A percentile compares a stretch with the other conserved stretches of the same genome.
phyloP scores from a whole-genome alignment of 2,113 vertebrate genomes.

The Pleuronectes platessa region DNA sequence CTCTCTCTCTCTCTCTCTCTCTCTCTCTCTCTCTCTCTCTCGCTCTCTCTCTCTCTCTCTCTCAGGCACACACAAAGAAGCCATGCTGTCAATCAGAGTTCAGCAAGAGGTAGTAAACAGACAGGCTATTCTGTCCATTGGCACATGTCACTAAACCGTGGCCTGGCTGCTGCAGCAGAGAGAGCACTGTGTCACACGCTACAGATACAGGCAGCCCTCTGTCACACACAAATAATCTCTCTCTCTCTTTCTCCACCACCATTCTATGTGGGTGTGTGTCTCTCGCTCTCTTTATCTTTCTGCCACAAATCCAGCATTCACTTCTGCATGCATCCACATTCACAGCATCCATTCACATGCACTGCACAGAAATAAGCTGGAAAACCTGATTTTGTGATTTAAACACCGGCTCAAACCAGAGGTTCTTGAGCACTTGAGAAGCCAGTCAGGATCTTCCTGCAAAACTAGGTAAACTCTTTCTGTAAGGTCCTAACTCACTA shows the following conservation, averaged over 20 bases:
- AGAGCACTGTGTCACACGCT: constrained; percentile 78
- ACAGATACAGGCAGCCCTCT: constrained; percentile 70
- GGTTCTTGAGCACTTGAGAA: too few species aligned
- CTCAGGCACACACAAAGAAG: constrained; percentile 44
- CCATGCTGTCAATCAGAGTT: constrained; percentile 68
- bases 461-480: neutral
- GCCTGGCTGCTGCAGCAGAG: constrained; percentile 68
- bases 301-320: constrained; percentile 35
- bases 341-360: constrained; percentile 4
- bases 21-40: neutral
- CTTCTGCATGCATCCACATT: constrained; percentile 21
- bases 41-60: neutral
- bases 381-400: neutral
- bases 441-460: neutral
- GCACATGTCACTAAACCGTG: constrained; percentile 59
- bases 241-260: constrained; percentile 27
- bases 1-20: neutral
- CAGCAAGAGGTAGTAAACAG: constrained; percentile 66
- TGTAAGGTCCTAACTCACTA: neutral
- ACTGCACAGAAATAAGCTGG: neutral
- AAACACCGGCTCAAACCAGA: too few species aligned
- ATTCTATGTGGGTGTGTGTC: neutral
- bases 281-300: constrained; percentile 11
- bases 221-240: constrained; percentile 68
- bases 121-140: constrained; percentile 67